Conservation (phyloP, 2,797 vertebrate species). For the Urophycis tenuis region DNA sequence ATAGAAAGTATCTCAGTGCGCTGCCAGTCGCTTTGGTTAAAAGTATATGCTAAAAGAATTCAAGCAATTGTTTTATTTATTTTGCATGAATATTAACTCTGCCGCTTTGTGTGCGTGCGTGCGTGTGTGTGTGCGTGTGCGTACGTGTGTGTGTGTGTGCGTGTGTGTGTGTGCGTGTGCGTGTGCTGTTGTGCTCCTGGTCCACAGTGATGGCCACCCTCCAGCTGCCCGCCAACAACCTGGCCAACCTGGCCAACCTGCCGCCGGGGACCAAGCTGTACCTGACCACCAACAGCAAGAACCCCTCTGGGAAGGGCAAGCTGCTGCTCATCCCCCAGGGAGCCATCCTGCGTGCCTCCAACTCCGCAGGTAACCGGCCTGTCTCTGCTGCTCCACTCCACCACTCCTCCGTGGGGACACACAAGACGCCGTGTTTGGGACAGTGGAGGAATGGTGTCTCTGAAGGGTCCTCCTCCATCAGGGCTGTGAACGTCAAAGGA, state of each 20-base stretch:
- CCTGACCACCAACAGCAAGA: conserved; percentile 98
- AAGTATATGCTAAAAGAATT: no score
- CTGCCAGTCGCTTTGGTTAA: no score
- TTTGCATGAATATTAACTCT: neutral
- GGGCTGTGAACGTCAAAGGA: no score
- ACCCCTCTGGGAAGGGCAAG: conserved; percentile 96
- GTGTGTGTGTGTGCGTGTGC: neutral
- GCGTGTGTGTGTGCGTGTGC: neutral
- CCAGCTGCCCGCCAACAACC: conserved; percentile 93
- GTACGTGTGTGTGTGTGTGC: neutral
- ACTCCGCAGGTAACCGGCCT: conserved; percentile 59
- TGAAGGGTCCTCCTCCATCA: no score
- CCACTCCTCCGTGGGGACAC: no score
- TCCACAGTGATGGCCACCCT: conserved; percentile 92
- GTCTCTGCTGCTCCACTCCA: no score
- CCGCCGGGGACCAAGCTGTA: conserved; percentile 98
- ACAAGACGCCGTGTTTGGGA: neutral
- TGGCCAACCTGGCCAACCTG: conserved; percentile 93
- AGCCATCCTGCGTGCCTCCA: conserved; percentile 91
- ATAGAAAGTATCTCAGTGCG: no score
- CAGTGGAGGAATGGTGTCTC: no score
- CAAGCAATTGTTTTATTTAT: neutral
- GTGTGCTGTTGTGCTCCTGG: neutral
- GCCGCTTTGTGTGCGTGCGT: neutral
- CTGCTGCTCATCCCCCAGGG: conserved; percentile 97